Base-by-base conservation (phyloP, 2,888 invertebrate species). In the Ptilodon capucinus region DNA sequence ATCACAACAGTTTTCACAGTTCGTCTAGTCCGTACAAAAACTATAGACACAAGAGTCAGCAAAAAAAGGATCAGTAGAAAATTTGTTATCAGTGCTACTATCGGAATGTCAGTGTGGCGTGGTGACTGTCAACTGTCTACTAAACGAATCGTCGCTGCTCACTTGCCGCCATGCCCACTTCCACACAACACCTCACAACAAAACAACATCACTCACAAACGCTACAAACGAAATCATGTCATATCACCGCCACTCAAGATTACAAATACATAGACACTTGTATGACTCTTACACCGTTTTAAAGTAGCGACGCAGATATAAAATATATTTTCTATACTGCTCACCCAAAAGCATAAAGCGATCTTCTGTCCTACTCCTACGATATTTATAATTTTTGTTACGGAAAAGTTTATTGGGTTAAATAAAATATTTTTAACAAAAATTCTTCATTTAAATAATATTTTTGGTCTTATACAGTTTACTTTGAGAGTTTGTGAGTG, bases 81-180 rank as follows among this genome's bases (percentile, higher is more conserved):
- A 78, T 81, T 81, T 84, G 80, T 87, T 90, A 88, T 89, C 86
- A 86, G 85, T 82, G 73, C 80, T 85, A 77, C 81, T 88, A 88
- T 90, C 85, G 87, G 84, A 88, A 88, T 90, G 89, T 88, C 90
- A 90, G 84, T 88, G 85, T 88, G 86, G 90, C 86, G 89, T 88
- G 89, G 88, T 83, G 90, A 88, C 88, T 90, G 91, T 91, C 91
- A 91, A 90, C 80, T 90, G 89, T 90, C 87, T 90, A 90, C 91
- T 91, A 91, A 90, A 86, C 86, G 88, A 87, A 86, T 88, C 86
- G 87, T 87, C 90, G 86, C 84, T 84, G 85, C 79, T 80, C 76
- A 79, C 80, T 81, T 78, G 81, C 84, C 84, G 90, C 90, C 90
- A 88, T 89, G 90, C 91, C 91, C 89, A 88, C 89, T 86, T 86